A percentile compares a stretch with the other conserved stretches of the same genome.
Evolutionary conservation across 2,797 vertebrate genomes (phyloP).

Genomic region (Myiotriccus ornatus): DNA sequence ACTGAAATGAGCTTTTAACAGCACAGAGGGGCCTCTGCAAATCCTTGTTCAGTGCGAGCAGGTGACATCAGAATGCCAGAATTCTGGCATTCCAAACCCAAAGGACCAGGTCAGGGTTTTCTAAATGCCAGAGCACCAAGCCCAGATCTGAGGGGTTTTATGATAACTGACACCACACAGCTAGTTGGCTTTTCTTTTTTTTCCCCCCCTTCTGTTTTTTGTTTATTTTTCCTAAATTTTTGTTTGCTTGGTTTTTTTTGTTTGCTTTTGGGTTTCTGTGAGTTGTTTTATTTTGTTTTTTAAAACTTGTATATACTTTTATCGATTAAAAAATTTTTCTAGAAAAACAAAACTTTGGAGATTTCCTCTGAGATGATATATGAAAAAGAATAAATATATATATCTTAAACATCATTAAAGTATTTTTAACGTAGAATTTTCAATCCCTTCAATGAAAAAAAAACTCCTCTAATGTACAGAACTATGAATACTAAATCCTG

Average conservation of each 20-base stretch:
- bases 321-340: not conserved
- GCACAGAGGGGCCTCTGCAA: not conserved
- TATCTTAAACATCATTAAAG: not conserved
- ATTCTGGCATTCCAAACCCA: not conserved
- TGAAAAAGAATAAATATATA: not conserved
- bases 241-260: too few relatives aligned
- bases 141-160: not conserved
- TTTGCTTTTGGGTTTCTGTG: not conserved
- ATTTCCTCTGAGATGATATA: not conserved
- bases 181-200: not conserved
- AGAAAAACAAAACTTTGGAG: not conserved
- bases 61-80: not conserved
- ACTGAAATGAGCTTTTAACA: not conserved
- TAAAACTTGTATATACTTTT: not conserved
- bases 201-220: too few relatives aligned
- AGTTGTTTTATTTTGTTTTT: not conserved
- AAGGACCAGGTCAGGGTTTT: not conserved
- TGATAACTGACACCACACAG: not conserved
- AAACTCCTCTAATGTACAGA: not conserved
- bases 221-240: too few relatives aligned
- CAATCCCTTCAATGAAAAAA: not conserved
- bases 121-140: not conserved
- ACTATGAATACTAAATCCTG: conserved; percentile 33
- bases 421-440: not conserved
- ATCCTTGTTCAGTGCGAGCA: not conserved